Conservation (phyloP, 2,113 vertebrate genomes). For the Gobiocypris rarus region DNA sequence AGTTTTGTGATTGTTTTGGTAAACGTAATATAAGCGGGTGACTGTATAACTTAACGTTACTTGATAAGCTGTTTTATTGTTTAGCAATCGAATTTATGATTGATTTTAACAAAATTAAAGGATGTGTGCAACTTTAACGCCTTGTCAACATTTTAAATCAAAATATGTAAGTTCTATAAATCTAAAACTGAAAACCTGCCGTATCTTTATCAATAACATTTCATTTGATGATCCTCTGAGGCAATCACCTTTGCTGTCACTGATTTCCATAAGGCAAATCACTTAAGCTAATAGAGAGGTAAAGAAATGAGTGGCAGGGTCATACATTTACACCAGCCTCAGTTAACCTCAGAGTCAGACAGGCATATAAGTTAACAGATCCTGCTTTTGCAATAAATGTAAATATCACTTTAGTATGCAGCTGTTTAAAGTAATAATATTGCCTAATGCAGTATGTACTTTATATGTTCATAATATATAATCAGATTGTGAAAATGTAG, state of each 20-base stretch:
- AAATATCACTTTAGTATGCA: neutral
- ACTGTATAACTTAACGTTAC: neutral
- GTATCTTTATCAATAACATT: conserved; percentile 16
- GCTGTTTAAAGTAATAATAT: neutral
- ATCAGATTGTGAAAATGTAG: neutral
- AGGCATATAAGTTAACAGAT: conserved; percentile 25
- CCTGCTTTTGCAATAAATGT: neutral
- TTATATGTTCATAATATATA: neutral
- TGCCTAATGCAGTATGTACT: neutral
- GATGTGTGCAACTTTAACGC: neutral
- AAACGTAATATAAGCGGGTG: neutral
- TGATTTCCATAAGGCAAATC: conserved; percentile 28
- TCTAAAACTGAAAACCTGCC: neutral
- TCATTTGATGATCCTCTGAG: neutral
- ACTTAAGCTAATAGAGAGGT: conserved; percentile 58
- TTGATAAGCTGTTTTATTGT: neutral
- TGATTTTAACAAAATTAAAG: neutral
- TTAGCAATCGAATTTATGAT: neutral
- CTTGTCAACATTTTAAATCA: neutral
- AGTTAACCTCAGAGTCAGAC: conserved; percentile 37
- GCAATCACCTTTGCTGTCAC: conserved; percentile 23
- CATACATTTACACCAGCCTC: conserved; percentile 57
- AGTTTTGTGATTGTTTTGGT: neutral
- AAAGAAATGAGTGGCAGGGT: conserved; percentile 45
- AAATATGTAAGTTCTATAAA: neutral